These are phyloP conservation scores for Euthynnus affinis DNA, from an alignment of 2,797 vertebrate species.

Conservation along the genomic window DNA sequence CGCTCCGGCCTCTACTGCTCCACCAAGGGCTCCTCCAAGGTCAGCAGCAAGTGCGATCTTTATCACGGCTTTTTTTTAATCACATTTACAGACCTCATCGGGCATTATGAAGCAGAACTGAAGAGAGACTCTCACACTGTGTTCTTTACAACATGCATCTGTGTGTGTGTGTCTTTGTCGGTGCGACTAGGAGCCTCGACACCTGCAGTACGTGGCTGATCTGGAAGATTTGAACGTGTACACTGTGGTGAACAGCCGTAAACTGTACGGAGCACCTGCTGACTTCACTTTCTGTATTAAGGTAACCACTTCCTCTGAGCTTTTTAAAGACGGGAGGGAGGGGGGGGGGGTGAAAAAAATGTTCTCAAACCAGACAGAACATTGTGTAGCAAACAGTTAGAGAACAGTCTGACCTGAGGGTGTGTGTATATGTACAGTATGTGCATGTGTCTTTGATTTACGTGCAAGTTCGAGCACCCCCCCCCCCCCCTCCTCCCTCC, in stretches of 20 bases:
- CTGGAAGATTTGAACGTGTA: conserved; percentile 92
- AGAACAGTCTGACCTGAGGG: neutral
- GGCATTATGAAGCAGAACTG: too few species aligned
- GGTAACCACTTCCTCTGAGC: conserved; percentile 74
- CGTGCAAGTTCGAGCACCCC: neutral
- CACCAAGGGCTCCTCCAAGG: conserved; percentile 94
- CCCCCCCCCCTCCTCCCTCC: too few species aligned
- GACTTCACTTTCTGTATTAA: conserved; percentile 95
- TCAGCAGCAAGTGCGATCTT: conserved; percentile 66
- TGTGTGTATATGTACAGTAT: neutral
- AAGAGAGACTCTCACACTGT: too few species aligned
- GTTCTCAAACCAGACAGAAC: conserved; percentile 10
- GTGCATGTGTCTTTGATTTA: neutral
- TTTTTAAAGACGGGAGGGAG: neutral
- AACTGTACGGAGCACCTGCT: conserved; percentile 89
- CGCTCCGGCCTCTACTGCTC: conserved; percentile 96
- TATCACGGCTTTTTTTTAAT: neutral
- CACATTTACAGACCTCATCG: neutral
- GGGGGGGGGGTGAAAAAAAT: too few species aligned
- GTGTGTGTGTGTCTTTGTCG: too few species aligned
- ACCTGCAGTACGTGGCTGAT: conserved; percentile 94
- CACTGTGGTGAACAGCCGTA: conserved; percentile 90
- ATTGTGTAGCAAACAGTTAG: neutral
- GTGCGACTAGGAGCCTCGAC: conserved; percentile 91
- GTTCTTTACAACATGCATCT: too few species aligned